These are phyloP conservation scores for Volucella bombylans DNA, from an alignment of 2,888 invertebrate genomes.

Conservation along the genomic window DNA sequence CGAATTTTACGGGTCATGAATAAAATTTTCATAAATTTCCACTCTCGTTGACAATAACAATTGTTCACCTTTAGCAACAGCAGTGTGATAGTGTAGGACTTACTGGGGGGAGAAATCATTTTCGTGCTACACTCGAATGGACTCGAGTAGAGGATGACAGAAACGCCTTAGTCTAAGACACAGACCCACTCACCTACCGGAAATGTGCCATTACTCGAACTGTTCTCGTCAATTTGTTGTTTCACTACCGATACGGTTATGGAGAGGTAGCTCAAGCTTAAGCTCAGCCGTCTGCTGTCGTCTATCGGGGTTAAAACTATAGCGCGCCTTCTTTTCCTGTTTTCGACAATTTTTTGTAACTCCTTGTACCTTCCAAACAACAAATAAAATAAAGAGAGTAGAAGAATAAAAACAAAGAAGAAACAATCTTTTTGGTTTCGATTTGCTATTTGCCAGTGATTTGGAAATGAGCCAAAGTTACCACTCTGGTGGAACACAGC, in stretches of 20 bases:
- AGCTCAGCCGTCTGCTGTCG: conserved; percentile 39
- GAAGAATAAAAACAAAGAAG: neutral
- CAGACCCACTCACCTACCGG: conserved; percentile 43
- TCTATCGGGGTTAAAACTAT: conserved; percentile 29
- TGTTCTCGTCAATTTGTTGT: conserved; percentile 71
- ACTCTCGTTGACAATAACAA: conserved; percentile 56
- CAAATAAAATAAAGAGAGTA: neutral
- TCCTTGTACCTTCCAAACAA: neutral
- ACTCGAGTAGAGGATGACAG: neutral
- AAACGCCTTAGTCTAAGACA: neutral
- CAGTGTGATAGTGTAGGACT: too few relatives aligned
- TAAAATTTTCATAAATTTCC: conserved; percentile 55
- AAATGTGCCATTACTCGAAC: conserved; percentile 72
- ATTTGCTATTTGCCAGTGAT: conserved; percentile 71
- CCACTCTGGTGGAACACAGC: conserved; percentile 58
- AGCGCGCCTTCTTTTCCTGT: conserved; percentile 65
- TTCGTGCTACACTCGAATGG: conserved; percentile 38
- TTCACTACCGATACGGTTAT: conserved; percentile 55
- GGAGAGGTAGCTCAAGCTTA: neutral
- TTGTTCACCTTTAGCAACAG: conserved; percentile 55
- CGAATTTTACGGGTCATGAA: conserved; percentile 43
- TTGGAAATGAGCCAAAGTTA: conserved; percentile 72
- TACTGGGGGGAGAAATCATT: conserved; percentile 36
- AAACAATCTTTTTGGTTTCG: conserved; percentile 54
- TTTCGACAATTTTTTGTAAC: neutral